phyloP scores from a whole-genome alignment of 2,888 invertebrate genomes.

The Pyrrhia umbra region DNA sequence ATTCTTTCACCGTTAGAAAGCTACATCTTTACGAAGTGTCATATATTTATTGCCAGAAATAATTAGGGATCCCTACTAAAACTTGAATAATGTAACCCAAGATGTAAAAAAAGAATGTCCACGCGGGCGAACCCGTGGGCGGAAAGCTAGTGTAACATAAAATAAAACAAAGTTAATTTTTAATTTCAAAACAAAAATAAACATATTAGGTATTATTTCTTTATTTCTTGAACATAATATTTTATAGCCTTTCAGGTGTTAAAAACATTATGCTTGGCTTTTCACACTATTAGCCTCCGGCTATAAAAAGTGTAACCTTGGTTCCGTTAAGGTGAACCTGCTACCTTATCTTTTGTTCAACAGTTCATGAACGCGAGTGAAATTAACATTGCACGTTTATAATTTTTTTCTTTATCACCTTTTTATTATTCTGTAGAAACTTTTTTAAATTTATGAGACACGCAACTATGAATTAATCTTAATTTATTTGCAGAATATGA shows the following conservation, averaged over 20 bases:
- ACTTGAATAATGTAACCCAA: too few relatives aligned
- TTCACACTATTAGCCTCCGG: constrained; percentile 18
- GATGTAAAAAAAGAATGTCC: too few relatives aligned
- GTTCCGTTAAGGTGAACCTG: constrained; percentile 13
- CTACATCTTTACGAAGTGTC: too few relatives aligned
- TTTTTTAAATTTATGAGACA: background rate
- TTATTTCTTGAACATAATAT: background rate
- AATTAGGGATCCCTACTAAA: too few relatives aligned
- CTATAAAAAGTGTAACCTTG: constrained; percentile 29
- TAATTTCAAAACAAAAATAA: too few relatives aligned
- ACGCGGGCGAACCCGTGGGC: too few relatives aligned
- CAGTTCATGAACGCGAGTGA: constrained; percentile 17
- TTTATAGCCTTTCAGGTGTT: constrained; percentile 15
- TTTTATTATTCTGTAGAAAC: background rate
- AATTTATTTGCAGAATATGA: background rate
- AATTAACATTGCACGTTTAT: constrained; percentile 7
- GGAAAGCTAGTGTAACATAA: too few relatives aligned
- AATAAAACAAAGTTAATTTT: too few relatives aligned
- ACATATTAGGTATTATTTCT: too few relatives aligned
- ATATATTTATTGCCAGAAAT: too few relatives aligned
- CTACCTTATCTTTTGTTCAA: constrained; percentile 25
- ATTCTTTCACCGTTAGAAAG: too few relatives aligned
- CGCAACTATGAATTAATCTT: background rate
- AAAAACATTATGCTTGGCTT: constrained; percentile 30
- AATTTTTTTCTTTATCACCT: constrained; percentile 5